A percentile compares a stretch with the other conserved stretches of the same genome.
phyloP scores from a whole-genome alignment of 1,140 invertebrate genomes.

The Heterodera carotae region DNA sequence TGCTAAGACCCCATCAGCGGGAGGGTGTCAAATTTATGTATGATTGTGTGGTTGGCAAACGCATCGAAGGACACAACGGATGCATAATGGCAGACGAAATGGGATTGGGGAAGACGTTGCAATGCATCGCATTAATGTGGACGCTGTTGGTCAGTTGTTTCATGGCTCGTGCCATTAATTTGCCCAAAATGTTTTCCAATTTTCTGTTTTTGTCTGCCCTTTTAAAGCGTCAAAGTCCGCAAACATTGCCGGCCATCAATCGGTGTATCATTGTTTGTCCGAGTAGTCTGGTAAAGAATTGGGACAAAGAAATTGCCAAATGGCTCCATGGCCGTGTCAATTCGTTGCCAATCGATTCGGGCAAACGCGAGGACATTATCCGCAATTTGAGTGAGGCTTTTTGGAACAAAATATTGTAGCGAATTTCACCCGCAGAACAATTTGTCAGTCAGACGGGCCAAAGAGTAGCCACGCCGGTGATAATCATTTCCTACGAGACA shows the following conservation, averaged over 20 bases:
- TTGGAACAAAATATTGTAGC: conserved; percentile 11
- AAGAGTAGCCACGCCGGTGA: conserved; percentile 80
- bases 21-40: conserved; percentile 99
- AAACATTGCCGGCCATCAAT: conserved; percentile 78
- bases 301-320: conserved; percentile 97
- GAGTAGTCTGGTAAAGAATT: conserved; percentile 96
- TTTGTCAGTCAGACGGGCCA: conserved; percentile 68
- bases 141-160: conserved; percentile 79
- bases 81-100: conserved; percentile 66
- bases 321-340: conserved; percentile 85
- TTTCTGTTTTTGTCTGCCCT: conserved; percentile 63
- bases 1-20: conserved; percentile 93
- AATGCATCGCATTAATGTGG: conserved; percentile 95
- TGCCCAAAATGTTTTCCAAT: conserved; percentile 66
- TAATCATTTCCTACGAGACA: conserved; percentile 98
- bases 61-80: conserved; percentile 75
- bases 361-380: conserved; percentile 59
- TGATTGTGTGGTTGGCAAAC: conserved; percentile 90
- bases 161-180: too few relatives aligned
- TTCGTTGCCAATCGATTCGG: conserved; percentile 72
- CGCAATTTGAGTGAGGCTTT: conserved; percentile 52
- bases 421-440: conserved; percentile 55
- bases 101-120: conserved; percentile 87
- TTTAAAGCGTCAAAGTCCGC: conserved; percentile 69
- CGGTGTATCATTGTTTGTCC: conserved; percentile 94